Base-by-base conservation (phyloP, 1,140 invertebrate species). In the Stegodyphus dumicola region DNA sequence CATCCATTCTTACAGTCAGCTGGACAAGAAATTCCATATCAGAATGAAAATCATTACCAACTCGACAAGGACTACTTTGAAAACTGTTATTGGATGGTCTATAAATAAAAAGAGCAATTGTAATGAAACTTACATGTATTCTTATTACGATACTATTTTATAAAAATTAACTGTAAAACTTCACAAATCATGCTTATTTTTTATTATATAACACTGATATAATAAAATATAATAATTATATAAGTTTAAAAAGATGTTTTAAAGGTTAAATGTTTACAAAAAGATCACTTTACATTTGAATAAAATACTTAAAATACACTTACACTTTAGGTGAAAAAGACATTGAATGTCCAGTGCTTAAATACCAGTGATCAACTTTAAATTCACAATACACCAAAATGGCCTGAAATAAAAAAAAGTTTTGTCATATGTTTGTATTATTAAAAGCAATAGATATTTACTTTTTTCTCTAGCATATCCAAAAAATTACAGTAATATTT, bases 361-460 rank as follows among this genome's bases (percentile, higher is more conserved):
- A 65, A 67, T 89, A 86, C 88, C 88, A 90, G 2, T 88, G 80
- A 66, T 90, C 90, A 15, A 90, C 78, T 74, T 89, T 88, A 48
- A 90, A 80, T 81, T 90, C 90, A 70, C 87, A 69, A 85, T 85
- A 89, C 56, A 88, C 71, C 48, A 90, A 74, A 48, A 78, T 71
- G 67, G 87, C 74, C 81, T 85, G 15, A 60, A 85, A 67, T 60
- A 33, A 33, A 33, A 33, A 33, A 33, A 33, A 33, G 3, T 1
- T 1, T 33, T 33, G 3, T 33, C 3, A 33, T 33, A 33, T 33
- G 33, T 33, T 33, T 33, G 33, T 33, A 60, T 60, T 15, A 11
- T 60, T 60, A 60, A 60, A n/a, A 60, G 56, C 56, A 60, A 60
- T 2, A 60, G 56, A 15, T 60, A 15, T 60, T 9, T 60, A 60